Evolutionary conservation across 2,888 invertebrate genomes (phyloP), one percentile per base, ranked within the genome.

Genomic region (Apodemia zela): DNA sequence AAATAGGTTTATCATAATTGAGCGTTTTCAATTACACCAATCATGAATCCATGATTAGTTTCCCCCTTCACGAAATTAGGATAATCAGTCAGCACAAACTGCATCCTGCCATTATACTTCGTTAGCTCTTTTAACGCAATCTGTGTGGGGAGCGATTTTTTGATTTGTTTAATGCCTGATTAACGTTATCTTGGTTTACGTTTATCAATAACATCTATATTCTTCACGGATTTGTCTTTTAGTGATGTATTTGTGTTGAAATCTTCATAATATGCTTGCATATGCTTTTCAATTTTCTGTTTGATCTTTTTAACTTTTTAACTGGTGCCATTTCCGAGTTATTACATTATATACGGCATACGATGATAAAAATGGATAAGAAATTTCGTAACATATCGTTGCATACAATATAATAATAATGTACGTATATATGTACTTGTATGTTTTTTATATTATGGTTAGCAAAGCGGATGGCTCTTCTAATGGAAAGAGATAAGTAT

Each of bases 71-170:
- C 66, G 62, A 63, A 69, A 75, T 75, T 71, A 72, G 69, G 69
- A 66, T 72, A 69, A 75, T 75, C 70, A 70, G 71, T 66, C 67
- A 69, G 71, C 66, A 63, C 66, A 66, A 72, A 71, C 69, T 72
- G 70, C 72, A 66, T 67, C 69, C 71, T 72, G 70, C 73, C 64
- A 77, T 79, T 77, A 76, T 65, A 65, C 67, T 67, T 78, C 74
- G 73, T 79, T 77, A 76, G 72, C 64, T 67, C 64, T 69, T 71
- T 71, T 65, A 64, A 29, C 61, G 60, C 57, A 33, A 29, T 17
- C 61, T 60, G 57, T 63, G 25, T 63, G 17, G 63, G 58, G 54
- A 25, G 62, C 29, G 15, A 62, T 58, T 60, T 65, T 45, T 62
- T 63, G 45, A 54, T 51, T 51, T 51, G 21, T 51, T 18, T 3